Percentiles rank a stretch among this genome's conserved stretches.
Conservation (phyloP, 2,797 vertebrate genomes). For the Ciconia nigra region DNA sequence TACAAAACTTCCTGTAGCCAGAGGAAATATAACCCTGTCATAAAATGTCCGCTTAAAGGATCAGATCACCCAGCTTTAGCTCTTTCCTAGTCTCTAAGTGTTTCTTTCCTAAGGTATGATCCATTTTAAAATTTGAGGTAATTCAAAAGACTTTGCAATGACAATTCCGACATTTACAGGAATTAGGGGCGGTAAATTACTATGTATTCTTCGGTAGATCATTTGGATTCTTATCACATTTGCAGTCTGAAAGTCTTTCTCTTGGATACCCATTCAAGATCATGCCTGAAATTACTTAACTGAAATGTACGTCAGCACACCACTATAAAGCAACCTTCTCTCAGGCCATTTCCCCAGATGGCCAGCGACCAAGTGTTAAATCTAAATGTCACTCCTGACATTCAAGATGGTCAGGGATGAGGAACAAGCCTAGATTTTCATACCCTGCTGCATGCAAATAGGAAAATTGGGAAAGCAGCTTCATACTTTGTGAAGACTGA, state of each 20-base stretch:
- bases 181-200: neutral
- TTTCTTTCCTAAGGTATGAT: neutral
- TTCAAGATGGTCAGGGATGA: neutral
- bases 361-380: neutral
- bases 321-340: neutral
- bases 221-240: neutral
- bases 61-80: neutral
- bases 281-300: neutral
- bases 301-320: neutral
- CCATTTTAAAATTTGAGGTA: neutral
- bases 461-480: neutral
- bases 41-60: neutral
- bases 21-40: neutral
- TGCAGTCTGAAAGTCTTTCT: neutral
- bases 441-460: neutral
- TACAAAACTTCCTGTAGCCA: conserved; percentile 39
- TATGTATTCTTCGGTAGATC: neutral
- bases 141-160: neutral
- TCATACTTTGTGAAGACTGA: neutral
- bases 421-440: neutral
- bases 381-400: neutral
- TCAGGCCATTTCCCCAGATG: neutral
- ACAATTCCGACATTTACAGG: neutral
- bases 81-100: neutral
- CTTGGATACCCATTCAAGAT: neutral